These are phyloP conservation scores for Daktulosphaira vitifoliae DNA, from an alignment of 1,140 invertebrate species.

Conservation along the genomic window DNA sequence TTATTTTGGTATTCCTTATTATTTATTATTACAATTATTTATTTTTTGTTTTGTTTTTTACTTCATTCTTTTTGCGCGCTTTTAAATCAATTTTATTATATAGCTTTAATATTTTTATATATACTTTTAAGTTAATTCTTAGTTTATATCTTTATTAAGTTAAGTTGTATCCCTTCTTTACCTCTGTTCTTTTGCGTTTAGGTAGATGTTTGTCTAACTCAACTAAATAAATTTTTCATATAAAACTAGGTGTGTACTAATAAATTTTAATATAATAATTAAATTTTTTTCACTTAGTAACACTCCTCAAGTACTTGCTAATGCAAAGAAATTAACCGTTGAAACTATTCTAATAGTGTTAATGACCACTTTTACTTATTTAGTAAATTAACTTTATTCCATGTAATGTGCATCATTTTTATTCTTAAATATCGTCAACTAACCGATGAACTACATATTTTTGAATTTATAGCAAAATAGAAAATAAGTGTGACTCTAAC, in stretches of 20 bases:
- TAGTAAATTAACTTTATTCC: too few relatives aligned
- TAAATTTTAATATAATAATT: slow-evolving; percentile 25
- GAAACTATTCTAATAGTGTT: slow-evolving; percentile 14
- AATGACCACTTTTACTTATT: background rate
- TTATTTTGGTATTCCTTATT: slow-evolving; percentile 32
- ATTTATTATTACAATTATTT: slow-evolving; percentile 23
- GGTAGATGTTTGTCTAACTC: slow-evolving; percentile 30
- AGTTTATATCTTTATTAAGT: slow-evolving; percentile 2
- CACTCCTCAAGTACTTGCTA: slow-evolving; percentile 28
- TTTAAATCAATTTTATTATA: slow-evolving; percentile 14
- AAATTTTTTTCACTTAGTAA: slow-evolving; percentile 23
- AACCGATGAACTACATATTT: too few relatives aligned
- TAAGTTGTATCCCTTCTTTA: slow-evolving; percentile 26
- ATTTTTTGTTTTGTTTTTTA: slow-evolving; percentile 5
- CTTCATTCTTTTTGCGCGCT: slow-evolving; percentile 9
- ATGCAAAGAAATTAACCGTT: background rate
- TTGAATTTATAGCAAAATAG: too few relatives aligned
- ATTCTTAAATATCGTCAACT: too few relatives aligned
- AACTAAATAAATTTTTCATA: slow-evolving; percentile 18
- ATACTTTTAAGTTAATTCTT: slow-evolving; percentile 10
- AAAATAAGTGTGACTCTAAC: slow-evolving; percentile 23
- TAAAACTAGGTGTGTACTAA: slow-evolving; percentile 33
- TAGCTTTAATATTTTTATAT: slow-evolving; percentile 27
- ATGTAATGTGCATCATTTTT: too few relatives aligned
- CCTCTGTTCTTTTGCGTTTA: slow-evolving; percentile 30